phyloP scores from a whole-genome alignment of 2,113 vertebrate species.

The Tapirus terrestris region DNA sequence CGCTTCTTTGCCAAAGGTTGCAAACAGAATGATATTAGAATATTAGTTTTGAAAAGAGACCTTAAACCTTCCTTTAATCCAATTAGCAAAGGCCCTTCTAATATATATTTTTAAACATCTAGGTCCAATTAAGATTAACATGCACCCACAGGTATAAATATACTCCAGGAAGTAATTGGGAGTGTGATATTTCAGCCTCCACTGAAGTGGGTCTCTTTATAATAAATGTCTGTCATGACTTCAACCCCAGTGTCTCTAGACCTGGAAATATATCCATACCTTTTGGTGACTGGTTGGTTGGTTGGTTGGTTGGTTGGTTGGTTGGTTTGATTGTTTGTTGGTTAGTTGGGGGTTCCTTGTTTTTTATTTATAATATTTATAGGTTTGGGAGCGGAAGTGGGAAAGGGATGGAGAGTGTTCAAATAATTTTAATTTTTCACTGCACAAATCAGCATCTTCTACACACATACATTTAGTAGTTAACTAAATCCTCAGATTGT shows the following conservation, averaged over 20 bases:
- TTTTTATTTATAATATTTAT: neutral
- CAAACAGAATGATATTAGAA: neutral
- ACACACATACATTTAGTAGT: neutral
- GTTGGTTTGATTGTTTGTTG: neutral
- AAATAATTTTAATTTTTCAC: neutral
- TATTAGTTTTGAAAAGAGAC: constrained; percentile 22
- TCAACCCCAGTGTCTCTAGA: neutral
- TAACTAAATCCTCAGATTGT: neutral
- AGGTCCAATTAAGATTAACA: neutral
- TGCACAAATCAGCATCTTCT: neutral
- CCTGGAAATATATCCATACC: neutral
- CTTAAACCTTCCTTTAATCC: neutral
- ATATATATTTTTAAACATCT: neutral
- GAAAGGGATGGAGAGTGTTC: neutral
- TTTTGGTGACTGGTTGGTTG: neutral
- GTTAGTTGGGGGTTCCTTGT: neutral
- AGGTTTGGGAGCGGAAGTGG: neutral
- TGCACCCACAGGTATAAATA: neutral
- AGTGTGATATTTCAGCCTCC: neutral
- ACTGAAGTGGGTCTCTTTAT: neutral
- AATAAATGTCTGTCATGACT: neutral
- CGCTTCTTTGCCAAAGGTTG: neutral
- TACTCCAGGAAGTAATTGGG: neutral
- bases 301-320: neutral
- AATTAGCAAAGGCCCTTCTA: neutral